phyloP scores from a whole-genome alignment of 1,140 invertebrate species.

The Drosophila aff. region DNA sequence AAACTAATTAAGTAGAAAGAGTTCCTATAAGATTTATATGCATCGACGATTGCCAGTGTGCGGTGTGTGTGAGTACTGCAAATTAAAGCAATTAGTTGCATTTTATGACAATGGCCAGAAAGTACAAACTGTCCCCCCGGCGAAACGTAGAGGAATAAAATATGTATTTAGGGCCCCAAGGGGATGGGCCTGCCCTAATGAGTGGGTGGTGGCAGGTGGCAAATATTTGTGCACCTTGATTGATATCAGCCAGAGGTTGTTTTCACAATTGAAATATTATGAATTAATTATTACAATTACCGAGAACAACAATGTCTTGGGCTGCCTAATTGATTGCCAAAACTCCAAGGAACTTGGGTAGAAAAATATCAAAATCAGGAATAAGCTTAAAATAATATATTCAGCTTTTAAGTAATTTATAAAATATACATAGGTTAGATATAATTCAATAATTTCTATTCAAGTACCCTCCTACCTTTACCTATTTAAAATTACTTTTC shows the following conservation, averaged over 20 bases:
- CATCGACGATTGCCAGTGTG: conserved; percentile 58
- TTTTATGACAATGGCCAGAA: conserved; percentile 55
- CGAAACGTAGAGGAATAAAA: conserved; percentile 31
- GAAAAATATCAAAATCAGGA: background rate
- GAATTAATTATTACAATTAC: conserved; percentile 44
- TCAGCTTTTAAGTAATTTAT: background rate
- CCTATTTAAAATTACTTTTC: background rate
- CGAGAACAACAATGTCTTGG: background rate
- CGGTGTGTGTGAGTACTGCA: conserved; percentile 33
- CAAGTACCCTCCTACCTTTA: background rate
- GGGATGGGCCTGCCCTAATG: conserved; percentile 33
- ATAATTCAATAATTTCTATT: background rate
- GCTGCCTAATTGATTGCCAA: conserved; percentile 4
- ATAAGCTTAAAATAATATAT: background rate
- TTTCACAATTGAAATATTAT: conserved; percentile 41
- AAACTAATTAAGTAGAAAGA: conserved; percentile 83
- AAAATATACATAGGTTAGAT: background rate
- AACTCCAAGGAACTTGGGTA: background rate
- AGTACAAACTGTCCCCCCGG: conserved; percentile 32
- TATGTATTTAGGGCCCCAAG: conserved; percentile 20
- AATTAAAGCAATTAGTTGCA: conserved; percentile 78
- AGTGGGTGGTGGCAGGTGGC: conserved; percentile 13
- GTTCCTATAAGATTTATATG: conserved; percentile 72
- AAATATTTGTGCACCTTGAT: conserved; percentile 40
- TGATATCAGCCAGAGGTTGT: conserved; percentile 39